Conservation (phyloP, 2,888 invertebrate genomes). For the Poecilus cupreus region DNA sequence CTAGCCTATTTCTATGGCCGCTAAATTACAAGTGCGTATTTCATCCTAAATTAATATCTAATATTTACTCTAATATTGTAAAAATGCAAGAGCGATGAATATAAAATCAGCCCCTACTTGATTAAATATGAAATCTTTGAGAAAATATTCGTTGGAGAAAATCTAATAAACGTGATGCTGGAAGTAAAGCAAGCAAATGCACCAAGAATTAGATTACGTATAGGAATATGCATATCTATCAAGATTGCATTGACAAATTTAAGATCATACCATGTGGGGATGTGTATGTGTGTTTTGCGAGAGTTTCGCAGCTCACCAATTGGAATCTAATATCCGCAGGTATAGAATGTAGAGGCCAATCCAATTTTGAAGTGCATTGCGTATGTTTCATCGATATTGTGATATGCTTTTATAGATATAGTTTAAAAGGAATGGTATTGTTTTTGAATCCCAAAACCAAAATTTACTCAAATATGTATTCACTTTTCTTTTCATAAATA, state of each 20-base stretch:
- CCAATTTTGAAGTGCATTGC: neutral
- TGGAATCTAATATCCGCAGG: conserved; percentile 10
- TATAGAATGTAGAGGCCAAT: neutral
- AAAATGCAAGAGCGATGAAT: conserved; percentile 21
- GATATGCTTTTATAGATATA: neutral
- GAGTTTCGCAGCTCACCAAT: neutral
- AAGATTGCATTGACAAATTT: conserved; percentile 20
- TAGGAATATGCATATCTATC: conserved; percentile 38
- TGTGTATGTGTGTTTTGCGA: neutral
- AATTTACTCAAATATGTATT: too few species aligned
- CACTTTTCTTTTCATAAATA: too few species aligned
- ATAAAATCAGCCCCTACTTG: conserved; percentile 19
- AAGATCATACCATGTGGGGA: neutral
- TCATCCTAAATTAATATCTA: too few species aligned
- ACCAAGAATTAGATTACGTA: conserved; percentile 15
- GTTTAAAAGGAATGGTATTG: too few species aligned
- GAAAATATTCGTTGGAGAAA: conserved; percentile 29
- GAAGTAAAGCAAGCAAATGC: conserved; percentile 29
- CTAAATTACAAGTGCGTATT: too few species aligned
- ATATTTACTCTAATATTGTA: too few species aligned
- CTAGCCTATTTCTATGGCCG: too few species aligned
- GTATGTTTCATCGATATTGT: neutral
- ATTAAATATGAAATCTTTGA: conserved; percentile 23
- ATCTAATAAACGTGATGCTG: conserved; percentile 34
- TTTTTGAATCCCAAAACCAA: too few species aligned